Evolutionary conservation across 2,888 invertebrate species (phyloP), one percentile per base, ranked within the genome.

Genomic region (Andrena flavipes): DNA sequence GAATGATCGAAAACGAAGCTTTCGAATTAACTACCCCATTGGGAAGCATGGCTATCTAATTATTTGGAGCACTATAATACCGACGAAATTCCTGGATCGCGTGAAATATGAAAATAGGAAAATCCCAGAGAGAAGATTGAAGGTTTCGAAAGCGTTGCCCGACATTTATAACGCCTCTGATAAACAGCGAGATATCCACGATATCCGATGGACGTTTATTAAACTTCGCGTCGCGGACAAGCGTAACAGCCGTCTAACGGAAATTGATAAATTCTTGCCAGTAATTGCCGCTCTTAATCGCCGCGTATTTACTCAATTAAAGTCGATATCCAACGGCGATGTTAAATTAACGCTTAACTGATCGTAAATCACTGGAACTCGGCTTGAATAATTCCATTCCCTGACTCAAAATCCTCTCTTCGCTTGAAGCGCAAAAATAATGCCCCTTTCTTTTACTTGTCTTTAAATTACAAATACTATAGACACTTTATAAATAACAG

Each of bases 191-290:
- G 35, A 16, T 54, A 54, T 0, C 20, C 3, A 20, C 20, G 26
- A 48, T 49, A 49, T 74, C 16, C 10, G 48, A 68, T 10, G 68
- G 42, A 49, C 29, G 63, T 63, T 69, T 63, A 69, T 68, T 48
- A 68, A 63, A 60, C 10, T 54, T 63, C 63, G n/a, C 49, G 30
- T 26, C n/a, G 59, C 26, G 56, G 56, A 23, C 23, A 23, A 56
- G 23, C 20, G 56, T 13, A 35, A 48, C 29, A 48, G 13, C 26
- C 20, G 10, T 16, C 42, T 8, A 20, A 10, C 70, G 71, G 69
- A 59, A 77, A 79, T 76, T 68, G 42, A 76, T 76, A 68, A 68
- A 76, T 76, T 63, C 67, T 78, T 64, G 33, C 56, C 23, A 16
- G 48, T 77, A 64, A 79, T 79, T 79, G 30, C 33, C 2, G 26